Evolutionary conservation across 2,113 vertebrate genomes (phyloP), one percentile per base, ranked within the genome.

Genomic region (Gadus chalcogrammus): DNA sequence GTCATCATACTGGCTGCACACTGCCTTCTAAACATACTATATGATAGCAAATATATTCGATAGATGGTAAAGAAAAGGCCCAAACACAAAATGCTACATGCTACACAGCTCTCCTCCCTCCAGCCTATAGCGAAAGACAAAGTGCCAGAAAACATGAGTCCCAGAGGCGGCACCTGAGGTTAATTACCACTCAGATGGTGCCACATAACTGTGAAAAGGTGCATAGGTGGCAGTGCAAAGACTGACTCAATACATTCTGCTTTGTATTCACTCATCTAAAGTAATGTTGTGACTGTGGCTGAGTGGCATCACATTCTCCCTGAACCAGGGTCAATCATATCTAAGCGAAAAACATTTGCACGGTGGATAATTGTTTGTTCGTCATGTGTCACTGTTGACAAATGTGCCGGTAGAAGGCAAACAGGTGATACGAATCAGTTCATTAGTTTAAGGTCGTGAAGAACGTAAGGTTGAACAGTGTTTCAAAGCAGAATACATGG

Each of bases 121-220:
- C 42, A 12, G 42, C 31, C 31, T 35, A 35, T 35, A 35, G 31
- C 31, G 4, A 35, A 35, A 93, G 94, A 95, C 88, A 88, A 88
- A 95, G 88, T 76, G 3, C 85, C 87, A 72, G 69, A 80, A 88
- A 90, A 4, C 31, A 35, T 35, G 81, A 84, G 89, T 89, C 84
- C 68, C 70, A 79, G 69, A 90, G 86, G 87, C 90, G 92, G 83
- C 84, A 88, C 79, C 52, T 82, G 81, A 88, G 91, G 79, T 89
- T 90, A 94, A 95, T 95, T 94, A 94, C 88, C 87, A 88, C 88
- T 90, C 89, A 90, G 79, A 87, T 67, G 82, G 86, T 79, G 70
- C 75, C 31, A 56, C 89, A 79, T 83, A 91, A 93, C 76, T 90
- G 90, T 88, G 73, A 81, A 82, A 91, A 87, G 83, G 87, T 88